These are phyloP conservation scores for Lasioglossum oenotherae DNA, from an alignment of 2,888 invertebrate species.

Conservation along the genomic window DNA sequence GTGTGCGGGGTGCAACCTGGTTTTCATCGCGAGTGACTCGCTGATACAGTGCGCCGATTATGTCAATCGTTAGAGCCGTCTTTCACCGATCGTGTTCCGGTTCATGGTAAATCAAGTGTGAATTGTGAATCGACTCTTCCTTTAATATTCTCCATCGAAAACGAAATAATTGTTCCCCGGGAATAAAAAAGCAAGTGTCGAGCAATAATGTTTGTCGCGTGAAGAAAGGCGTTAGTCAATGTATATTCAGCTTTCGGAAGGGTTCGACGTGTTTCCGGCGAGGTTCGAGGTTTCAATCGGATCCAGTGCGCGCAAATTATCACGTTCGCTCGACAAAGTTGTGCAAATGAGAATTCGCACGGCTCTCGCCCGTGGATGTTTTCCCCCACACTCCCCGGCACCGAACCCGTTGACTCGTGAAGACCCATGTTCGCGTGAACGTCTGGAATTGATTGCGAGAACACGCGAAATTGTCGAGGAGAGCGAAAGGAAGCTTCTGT, in stretches of 20 bases:
- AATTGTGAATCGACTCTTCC: background rate
- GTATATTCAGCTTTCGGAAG: background rate
- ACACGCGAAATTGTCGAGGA: background rate
- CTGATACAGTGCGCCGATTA: background rate
- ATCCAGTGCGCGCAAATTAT: background rate
- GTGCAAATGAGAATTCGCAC: background rate
- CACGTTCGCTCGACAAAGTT: background rate
- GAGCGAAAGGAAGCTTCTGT: background rate
- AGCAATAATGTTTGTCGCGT: background rate
- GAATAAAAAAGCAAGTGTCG: background rate
- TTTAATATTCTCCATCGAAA: background rate
- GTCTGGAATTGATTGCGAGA: background rate
- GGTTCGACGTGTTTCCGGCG: background rate
- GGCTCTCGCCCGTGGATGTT: background rate
- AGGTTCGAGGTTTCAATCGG: background rate
- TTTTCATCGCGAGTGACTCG: background rate
- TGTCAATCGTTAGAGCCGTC: background rate
- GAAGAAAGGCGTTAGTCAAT: background rate
- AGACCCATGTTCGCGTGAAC: conserved; percentile 7
- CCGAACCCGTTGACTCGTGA: background rate
- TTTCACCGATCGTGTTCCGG: background rate
- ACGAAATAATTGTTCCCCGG: background rate
- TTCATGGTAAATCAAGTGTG: background rate
- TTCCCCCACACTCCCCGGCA: background rate
- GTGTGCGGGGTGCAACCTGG: background rate